Conservation (phyloP, 2,888 invertebrate genomes). For the Drosophila vallismaia region DNA sequence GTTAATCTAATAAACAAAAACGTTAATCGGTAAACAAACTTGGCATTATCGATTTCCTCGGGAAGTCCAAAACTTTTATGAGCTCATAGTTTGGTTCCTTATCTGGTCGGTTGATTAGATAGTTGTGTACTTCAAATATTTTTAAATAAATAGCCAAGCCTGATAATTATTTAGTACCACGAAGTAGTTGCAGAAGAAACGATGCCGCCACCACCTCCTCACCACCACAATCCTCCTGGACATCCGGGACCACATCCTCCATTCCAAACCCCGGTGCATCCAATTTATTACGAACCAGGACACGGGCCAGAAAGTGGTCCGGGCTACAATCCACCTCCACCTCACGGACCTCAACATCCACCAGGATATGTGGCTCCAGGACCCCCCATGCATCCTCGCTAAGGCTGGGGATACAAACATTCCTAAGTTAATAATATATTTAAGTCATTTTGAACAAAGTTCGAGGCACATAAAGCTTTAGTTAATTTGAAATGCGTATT, state of each 20-base stretch:
- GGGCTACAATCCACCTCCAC: slow-evolving; percentile 20
- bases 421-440: not conserved
- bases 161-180: not conserved
- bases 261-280: slow-evolving; percentile 23
- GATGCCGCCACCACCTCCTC: slow-evolving; percentile 27
- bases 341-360: slow-evolving; percentile 36
- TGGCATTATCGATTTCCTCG: not conserved
- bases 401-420: not conserved
- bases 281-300: slow-evolving; percentile 24
- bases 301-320: not conserved
- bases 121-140: not conserved
- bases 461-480: not conserved
- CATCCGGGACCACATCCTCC: slow-evolving; percentile 26
- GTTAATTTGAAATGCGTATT: not conserved
- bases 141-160: slow-evolving; percentile 9
- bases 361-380: slow-evolving; percentile 29
- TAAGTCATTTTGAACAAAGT: not conserved
- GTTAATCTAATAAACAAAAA: not conserved
- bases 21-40: not conserved
- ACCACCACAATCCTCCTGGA: slow-evolving; percentile 23
- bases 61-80: not conserved
- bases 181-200: slow-evolving; percentile 4
- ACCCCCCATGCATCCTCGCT: slow-evolving; percentile 41
- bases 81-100: slow-evolving; percentile 7
- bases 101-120: slow-evolving; percentile 13